Conservation (phyloP, 2,888 invertebrate species). For the Chromoteleia sp. region DNA sequence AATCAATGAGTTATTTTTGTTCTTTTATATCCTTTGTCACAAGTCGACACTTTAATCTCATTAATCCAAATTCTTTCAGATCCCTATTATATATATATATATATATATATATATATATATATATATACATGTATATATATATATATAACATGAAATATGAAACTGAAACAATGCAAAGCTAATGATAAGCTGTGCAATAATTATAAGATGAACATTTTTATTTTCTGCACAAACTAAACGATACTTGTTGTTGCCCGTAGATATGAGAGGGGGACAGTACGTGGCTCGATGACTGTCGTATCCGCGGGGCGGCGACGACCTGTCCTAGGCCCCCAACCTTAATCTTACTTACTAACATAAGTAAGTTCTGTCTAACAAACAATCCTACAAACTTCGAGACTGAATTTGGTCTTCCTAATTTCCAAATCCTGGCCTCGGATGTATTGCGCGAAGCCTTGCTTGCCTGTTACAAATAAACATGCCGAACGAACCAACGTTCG, state of each 20-base stretch:
- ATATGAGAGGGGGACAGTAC: constrained; percentile 87
- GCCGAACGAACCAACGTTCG: constrained; percentile 55
- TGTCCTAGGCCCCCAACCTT: constrained; percentile 85
- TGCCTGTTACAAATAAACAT: constrained; percentile 65
- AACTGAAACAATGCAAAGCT: constrained; percentile 8
- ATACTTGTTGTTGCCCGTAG: constrained; percentile 85
- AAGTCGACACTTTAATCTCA: constrained; percentile 9
- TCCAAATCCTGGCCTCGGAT: constrained; percentile 81
- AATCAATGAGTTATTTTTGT: background rate
- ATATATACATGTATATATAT: too few relatives aligned
- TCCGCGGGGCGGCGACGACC: constrained; percentile 87
- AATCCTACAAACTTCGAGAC: constrained; percentile 80
- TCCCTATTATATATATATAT: constrained; percentile 6
- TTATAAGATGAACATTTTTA: constrained; percentile 73
- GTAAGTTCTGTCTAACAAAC: constrained; percentile 85
- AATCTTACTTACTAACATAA: constrained; percentile 85
- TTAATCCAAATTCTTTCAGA: constrained; percentile 30
- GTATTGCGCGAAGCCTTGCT: constrained; percentile 82
- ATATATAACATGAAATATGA: too few relatives aligned
- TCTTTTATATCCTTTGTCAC: too few relatives aligned
- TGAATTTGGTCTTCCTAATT: constrained; percentile 78
- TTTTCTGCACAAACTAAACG: constrained; percentile 85
- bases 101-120: too few relatives aligned
- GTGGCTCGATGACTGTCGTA: constrained; percentile 88
- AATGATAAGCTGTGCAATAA: constrained; percentile 35